Evolutionary conservation across 2,113 vertebrate genomes (phyloP).

Genomic region (Dromiciops gliroides): DNA sequence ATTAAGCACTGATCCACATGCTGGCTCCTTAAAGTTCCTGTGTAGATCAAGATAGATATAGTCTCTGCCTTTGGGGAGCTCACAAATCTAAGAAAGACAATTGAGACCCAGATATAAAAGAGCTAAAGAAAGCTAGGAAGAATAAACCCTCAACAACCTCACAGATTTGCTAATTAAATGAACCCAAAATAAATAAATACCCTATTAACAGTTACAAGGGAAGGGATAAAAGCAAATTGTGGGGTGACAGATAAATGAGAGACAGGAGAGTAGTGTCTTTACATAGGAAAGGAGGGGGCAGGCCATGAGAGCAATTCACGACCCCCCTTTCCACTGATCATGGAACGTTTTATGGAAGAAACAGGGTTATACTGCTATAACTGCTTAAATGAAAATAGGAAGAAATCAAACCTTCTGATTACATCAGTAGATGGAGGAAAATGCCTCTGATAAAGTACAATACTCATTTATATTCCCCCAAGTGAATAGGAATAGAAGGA

Average conservation of each 20-base stretch:
- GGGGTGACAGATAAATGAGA: neutral
- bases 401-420: neutral
- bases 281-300: neutral
- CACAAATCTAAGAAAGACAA: neutral
- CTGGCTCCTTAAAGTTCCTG: neutral
- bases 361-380: neutral
- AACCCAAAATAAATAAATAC: constrained; percentile 19
- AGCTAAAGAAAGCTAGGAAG: neutral
- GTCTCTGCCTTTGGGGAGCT: neutral
- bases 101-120: neutral
- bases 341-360: constrained; percentile 6
- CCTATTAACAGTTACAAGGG: neutral
- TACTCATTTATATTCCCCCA: neutral
- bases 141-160: neutral
- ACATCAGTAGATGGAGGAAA: neutral
- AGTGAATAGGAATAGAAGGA: neutral
- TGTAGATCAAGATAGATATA: neutral
- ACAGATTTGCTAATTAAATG: constrained; percentile 18
- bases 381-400: neutral
- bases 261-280: neutral
- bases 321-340: neutral
- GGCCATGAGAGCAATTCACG: constrained; percentile 6
- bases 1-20: neutral
- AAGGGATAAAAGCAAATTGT: fast-evolving
- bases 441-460: neutral